Percentiles rank a stretch among this genome's conserved stretches.
phyloP scores from a whole-genome alignment of 2,797 vertebrate species.

The Poecilia wingei region DNA sequence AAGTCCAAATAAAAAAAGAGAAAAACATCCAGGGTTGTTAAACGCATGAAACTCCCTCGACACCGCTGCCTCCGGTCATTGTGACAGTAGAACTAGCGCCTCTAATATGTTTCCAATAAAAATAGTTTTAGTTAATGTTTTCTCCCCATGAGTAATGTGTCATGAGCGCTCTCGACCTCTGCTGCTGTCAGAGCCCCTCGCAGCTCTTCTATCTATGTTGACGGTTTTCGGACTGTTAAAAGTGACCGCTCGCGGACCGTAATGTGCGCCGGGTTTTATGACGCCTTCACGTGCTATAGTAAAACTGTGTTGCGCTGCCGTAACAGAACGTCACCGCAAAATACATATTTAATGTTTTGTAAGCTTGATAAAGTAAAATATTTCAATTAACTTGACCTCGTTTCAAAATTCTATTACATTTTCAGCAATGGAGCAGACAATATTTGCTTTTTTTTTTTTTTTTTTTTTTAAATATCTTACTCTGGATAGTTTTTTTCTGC shows the following conservation, averaged over 20 bases:
- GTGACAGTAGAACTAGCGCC: background rate
- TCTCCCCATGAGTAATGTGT: background rate
- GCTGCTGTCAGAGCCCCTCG: background rate
- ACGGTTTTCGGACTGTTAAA: constrained; percentile 30
- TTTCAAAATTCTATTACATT: background rate
- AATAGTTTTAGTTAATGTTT: background rate
- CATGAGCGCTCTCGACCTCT: background rate
- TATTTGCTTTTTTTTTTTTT: background rate
- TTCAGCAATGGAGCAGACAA: background rate
- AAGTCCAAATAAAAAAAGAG: background rate
- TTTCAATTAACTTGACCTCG: background rate
- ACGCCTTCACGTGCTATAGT: constrained; percentile 40
- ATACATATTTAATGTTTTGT: background rate
- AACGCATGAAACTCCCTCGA: constrained; percentile 3
- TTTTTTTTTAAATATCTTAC: too few species aligned
- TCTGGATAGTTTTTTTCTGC: background rate
- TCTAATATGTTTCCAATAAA: background rate
- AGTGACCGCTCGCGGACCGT: constrained; percentile 50
- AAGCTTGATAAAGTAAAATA: background rate
- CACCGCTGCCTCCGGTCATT: constrained; percentile 44
- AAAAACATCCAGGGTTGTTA: constrained; percentile 12
- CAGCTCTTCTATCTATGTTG: background rate
- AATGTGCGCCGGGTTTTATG: constrained; percentile 25
- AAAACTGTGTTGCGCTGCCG: background rate
- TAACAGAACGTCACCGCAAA: background rate